phyloP scores from a whole-genome alignment of 2,888 invertebrate species.

The Halocaridina rubra region DNA sequence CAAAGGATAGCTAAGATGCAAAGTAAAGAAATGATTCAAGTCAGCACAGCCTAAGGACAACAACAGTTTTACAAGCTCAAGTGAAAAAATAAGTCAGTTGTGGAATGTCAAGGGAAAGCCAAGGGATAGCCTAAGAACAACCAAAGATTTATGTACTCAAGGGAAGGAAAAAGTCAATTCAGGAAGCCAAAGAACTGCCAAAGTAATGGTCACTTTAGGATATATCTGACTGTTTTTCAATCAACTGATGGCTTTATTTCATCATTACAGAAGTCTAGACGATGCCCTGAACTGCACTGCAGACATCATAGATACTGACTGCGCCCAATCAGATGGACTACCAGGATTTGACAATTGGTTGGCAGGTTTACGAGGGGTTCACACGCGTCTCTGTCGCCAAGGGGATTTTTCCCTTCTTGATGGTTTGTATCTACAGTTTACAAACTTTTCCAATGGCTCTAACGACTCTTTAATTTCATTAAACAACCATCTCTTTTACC shows the following conservation, averaged over 20 bases:
- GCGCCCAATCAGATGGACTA: conserved; percentile 32
- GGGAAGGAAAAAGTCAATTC: too few species aligned
- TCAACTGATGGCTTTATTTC: background rate
- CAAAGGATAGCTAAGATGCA: too few species aligned
- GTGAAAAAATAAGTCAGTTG: too few species aligned
- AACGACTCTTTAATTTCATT: too few species aligned
- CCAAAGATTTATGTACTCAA: too few species aligned
- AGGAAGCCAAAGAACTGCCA: too few species aligned
- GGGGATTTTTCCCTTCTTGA: background rate
- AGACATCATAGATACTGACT: conserved; percentile 57
- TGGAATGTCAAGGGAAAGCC: too few species aligned
- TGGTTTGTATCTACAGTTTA: too few species aligned
- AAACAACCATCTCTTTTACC: too few species aligned
- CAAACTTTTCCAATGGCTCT: too few species aligned
- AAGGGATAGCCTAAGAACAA: too few species aligned
- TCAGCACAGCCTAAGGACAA: background rate
- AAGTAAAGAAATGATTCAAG: background rate
- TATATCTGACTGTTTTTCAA: background rate
- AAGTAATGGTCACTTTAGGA: background rate
- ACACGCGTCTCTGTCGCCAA: conserved; percentile 26
- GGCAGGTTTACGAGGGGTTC: conserved; percentile 20
- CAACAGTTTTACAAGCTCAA: too few species aligned
- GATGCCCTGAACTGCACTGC: conserved; percentile 61
- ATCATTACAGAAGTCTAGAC: conserved; percentile 39
- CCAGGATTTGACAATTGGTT: conserved; percentile 57